Evolutionary conservation across 2,113 vertebrate genomes (phyloP).

Genomic region (Salminus brasiliensis): DNA sequence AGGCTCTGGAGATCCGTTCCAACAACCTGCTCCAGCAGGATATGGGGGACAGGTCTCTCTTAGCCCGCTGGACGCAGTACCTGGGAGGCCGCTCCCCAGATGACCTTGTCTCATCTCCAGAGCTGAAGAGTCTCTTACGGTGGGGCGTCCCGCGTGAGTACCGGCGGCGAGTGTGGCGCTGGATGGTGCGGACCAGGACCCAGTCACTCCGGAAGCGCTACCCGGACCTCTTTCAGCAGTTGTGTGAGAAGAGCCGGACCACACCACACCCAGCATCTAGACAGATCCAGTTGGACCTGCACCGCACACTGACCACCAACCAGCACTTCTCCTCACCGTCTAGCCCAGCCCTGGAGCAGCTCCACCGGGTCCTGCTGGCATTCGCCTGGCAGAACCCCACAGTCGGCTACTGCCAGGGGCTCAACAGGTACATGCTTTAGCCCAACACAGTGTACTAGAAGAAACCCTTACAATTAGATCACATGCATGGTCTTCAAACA

Average conservation of each 20-base stretch:
- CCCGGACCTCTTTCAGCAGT: constrained; percentile 77
- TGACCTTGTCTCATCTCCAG: constrained; percentile 68
- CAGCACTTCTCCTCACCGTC: constrained; percentile 85
- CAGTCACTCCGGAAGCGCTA: constrained; percentile 61
- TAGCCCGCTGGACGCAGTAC: constrained; percentile 82
- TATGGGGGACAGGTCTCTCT: constrained; percentile 74
- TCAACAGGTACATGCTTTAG: constrained; percentile 72
- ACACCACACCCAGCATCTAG: constrained; percentile 81
- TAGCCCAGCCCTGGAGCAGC: constrained; percentile 82
- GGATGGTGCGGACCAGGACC: constrained; percentile 77
- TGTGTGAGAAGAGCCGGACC: constrained; percentile 76
- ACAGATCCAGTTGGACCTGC: constrained; percentile 94
- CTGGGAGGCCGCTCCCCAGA: constrained; percentile 71
- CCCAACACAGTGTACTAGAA: background rate
- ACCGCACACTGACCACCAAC: constrained; percentile 91
- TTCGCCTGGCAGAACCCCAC: constrained; percentile 93
- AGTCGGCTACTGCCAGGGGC: constrained; percentile 94
- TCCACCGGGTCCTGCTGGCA: constrained; percentile 86
- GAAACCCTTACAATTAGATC: too few relatives aligned
- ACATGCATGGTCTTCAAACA: too few relatives aligned
- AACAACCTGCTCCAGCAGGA: constrained; percentile 83
- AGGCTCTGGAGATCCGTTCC: constrained; percentile 88
- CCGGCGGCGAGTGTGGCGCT: constrained; percentile 84
- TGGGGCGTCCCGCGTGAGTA: constrained; percentile 83
- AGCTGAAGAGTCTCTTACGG: constrained; percentile 86